Evolutionary conservation across 2,113 vertebrate species (phyloP).

Genomic region (Halichoerus grypus): DNA sequence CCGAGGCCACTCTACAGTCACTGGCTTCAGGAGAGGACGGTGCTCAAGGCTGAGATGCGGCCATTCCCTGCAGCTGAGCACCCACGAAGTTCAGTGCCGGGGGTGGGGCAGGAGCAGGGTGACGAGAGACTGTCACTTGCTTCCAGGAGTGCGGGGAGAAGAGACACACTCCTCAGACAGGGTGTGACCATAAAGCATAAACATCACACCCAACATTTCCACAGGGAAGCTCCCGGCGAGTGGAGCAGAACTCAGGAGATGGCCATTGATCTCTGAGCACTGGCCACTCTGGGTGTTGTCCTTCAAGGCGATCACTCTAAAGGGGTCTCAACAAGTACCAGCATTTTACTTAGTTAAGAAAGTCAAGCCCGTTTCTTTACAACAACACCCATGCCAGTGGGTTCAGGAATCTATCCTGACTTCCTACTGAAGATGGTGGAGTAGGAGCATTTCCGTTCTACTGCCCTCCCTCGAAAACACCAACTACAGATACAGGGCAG

Average conservation of each 20-base stretch:
- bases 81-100: background rate
- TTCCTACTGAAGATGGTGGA: background rate
- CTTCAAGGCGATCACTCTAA: background rate
- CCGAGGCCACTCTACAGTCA: background rate
- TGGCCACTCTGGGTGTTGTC: background rate
- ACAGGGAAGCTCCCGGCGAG: accelerated
- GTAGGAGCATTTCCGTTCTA: background rate
- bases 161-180: background rate
- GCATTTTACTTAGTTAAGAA: background rate
- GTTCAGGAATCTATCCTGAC: background rate
- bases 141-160: background rate
- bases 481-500: background rate
- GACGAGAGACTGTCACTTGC: background rate
- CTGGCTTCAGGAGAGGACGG: background rate
- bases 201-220: background rate
- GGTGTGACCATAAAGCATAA: background rate
- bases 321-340: background rate
- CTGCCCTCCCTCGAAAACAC: background rate
- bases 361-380: background rate
- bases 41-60: background rate
- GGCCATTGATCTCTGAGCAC: background rate
- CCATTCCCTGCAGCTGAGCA: background rate
- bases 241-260: background rate
- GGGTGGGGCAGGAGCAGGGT: background rate
- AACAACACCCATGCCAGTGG: accelerated